These are phyloP conservation scores for Vulpes vulpes DNA, from an alignment of 2,113 vertebrate genomes.

Conservation along the genomic window DNA sequence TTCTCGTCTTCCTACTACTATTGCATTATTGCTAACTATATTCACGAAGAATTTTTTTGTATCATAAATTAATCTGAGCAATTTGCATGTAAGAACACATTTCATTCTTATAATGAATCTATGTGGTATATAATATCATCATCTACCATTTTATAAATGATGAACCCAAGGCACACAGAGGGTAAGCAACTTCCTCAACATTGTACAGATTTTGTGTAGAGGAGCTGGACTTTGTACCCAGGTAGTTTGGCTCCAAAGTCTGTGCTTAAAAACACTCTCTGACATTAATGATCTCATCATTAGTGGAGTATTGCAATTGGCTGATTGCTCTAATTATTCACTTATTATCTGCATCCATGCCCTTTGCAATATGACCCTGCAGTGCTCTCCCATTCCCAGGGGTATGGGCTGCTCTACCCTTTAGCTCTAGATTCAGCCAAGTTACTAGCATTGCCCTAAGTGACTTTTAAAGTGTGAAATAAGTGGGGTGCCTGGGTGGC, in stretches of 20 bases:
- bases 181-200: background rate
- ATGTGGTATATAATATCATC: background rate
- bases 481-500: background rate
- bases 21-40: background rate
- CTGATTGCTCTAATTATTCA: background rate
- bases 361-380: background rate
- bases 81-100: background rate
- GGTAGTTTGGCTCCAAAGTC: background rate
- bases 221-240: background rate
- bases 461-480: background rate
- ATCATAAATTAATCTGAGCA: background rate
- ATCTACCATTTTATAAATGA: background rate
- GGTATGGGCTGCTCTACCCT: rapidly evolving
- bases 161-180: background rate
- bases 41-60: background rate
- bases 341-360: background rate
- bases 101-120: background rate
- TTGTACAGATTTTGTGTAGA: background rate
- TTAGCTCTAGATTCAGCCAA: background rate
- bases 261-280: background rate
- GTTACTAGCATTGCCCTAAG: background rate
- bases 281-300: background rate
- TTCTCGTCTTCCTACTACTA: background rate
- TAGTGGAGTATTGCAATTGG: background rate
- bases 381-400: background rate